Evolutionary conservation across 2,113 vertebrate species (phyloP).

Genomic region (Eulacestoma nigropectus): DNA sequence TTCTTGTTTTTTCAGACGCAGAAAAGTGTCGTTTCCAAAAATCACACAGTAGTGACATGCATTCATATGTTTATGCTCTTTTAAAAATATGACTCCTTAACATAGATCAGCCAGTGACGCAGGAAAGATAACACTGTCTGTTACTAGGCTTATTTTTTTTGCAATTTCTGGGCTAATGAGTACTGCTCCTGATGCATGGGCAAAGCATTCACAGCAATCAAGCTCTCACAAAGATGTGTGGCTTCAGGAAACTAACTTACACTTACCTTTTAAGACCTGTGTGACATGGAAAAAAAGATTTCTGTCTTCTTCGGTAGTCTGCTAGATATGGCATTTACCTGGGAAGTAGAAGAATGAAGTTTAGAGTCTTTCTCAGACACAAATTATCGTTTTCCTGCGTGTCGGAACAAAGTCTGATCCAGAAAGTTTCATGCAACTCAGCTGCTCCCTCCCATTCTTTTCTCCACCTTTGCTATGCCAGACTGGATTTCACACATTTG

Average conservation of each 20-base stretch:
- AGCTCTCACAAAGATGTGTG: background rate
- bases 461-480: background rate
- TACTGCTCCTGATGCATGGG: background rate
- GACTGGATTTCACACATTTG: background rate
- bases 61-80: background rate
- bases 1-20: background rate
- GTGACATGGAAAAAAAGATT: background rate
- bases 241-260: background rate
- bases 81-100: background rate
- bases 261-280: background rate
- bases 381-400: background rate
- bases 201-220: background rate
- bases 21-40: background rate
- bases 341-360: background rate
- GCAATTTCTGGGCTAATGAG: background rate
- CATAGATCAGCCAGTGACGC: background rate
- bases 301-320: background rate
- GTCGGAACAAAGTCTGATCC: accelerated
- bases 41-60: background rate
- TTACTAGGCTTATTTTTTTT: background rate
- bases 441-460: background rate
- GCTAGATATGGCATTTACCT: background rate
- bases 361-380: background rate
- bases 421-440: background rate
- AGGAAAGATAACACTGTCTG: background rate